A percentile compares a stretch with the other conserved stretches of the same genome.
Conservation (phyloP, 1,140 invertebrate genomes). For the Orchesella cincta region DNA sequence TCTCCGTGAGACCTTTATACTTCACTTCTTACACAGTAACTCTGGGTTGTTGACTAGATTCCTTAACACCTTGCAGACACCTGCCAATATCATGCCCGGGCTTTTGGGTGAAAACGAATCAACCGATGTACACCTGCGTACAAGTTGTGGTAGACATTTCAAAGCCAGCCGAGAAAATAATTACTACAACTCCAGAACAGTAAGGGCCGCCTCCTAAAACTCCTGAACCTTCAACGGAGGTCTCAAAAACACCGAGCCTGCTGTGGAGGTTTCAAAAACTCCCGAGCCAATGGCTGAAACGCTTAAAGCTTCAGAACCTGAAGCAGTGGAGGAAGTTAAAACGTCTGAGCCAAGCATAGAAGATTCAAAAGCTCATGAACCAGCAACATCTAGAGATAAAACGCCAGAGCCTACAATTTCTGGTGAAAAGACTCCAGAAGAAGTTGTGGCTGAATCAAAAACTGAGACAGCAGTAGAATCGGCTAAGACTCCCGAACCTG, state of each 20-base stretch:
- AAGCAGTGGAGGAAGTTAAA: too few relatives aligned
- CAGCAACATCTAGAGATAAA: neutral
- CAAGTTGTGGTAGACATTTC: neutral
- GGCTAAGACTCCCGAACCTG: neutral
- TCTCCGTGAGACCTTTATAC: too few relatives aligned
- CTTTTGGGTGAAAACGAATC: neutral
- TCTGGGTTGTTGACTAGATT: too few relatives aligned
- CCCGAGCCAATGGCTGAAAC: neutral
- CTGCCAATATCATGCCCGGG: neutral
- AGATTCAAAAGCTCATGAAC: too few relatives aligned
- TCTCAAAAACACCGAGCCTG: slow-evolving; percentile 58
- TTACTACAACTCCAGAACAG: neutral
- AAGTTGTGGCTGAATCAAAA: neutral
- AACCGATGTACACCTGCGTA: neutral
- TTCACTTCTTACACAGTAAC: too few relatives aligned
- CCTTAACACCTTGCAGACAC: too few relatives aligned
- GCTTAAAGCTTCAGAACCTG: neutral
- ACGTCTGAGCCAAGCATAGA: too few relatives aligned
- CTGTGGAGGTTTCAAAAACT: neutral
- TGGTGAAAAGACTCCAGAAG: neutral
- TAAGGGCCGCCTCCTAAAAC: neutral
- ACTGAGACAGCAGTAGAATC: neutral
- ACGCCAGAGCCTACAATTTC: neutral
- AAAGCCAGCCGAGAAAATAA: neutral
- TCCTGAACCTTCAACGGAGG: neutral